Percentiles rank a stretch among this genome's conserved stretches.
phyloP scores from a whole-genome alignment of 2,113 vertebrate genomes.

The Phoxinus phoxinus region DNA sequence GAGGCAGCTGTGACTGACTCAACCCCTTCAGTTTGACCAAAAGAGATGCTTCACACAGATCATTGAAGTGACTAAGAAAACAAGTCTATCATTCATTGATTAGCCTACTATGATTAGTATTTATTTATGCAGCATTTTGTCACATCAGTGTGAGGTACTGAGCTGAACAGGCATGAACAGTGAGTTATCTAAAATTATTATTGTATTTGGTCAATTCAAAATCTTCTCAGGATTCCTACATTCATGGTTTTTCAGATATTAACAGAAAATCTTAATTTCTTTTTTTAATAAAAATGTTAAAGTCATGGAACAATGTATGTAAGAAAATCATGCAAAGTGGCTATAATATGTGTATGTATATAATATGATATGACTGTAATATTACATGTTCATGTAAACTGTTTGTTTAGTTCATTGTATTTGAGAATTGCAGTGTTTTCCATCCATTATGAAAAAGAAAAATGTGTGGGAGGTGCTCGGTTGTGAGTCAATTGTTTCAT shows the following conservation, averaged over 20 bases:
- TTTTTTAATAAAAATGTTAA: too few species aligned
- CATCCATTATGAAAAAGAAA: not conserved
- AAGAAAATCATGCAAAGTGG: not conserved
- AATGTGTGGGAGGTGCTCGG: not conserved
- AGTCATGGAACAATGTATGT: not conserved
- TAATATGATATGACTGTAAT: too few species aligned
- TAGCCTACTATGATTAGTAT: not conserved
- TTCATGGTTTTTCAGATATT: too few species aligned
- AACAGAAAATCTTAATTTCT: too few species aligned
- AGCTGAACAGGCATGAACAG: not conserved
- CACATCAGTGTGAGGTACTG: not conserved
- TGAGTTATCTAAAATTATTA: not conserved
- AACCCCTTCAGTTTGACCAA: constrained; percentile 18
- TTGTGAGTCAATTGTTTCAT: not conserved
- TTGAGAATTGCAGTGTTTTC: not conserved
- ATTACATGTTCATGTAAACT: not conserved
- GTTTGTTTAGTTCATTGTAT: not conserved
- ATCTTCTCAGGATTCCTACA: not conserved
- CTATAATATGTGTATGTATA: too few species aligned
- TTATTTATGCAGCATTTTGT: not conserved
- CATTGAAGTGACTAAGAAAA: not conserved
- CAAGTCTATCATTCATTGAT: not conserved
- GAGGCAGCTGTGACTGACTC: constrained; percentile 34
- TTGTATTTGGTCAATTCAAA: not conserved
- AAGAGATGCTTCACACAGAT: constrained; percentile 4